Evolutionary conservation across 1,140 invertebrate genomes (phyloP), one percentile per base, ranked within the genome.

Genomic region (Hyposmocoma kahamanoa): DNA sequence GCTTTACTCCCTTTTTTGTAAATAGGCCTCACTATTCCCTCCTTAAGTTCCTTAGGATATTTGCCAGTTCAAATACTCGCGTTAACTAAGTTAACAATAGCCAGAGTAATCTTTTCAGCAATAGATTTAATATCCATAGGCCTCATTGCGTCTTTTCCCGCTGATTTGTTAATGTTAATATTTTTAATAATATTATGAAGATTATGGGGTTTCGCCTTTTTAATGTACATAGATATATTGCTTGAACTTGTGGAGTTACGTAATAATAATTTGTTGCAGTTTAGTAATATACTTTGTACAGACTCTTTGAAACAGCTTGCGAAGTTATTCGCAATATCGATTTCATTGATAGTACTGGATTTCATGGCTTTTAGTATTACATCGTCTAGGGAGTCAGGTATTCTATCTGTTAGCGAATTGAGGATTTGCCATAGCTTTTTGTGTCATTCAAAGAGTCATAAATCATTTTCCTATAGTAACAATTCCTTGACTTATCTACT

Each of bases 341-440:
- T 22, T 21, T 1, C 28, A 26, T 13, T 34, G 3, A 15, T 53
- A 1, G 4, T 32, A 39, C 10, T 21, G 42, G n/a, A n/a, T n/a
- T n/a, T n/a, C n/a, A 52, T 34, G 0, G 50, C 42, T 9, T 42
- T 52, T 22, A 10, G n/a, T 13, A 47, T 42, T 10, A 42, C 39
- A 20, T 47, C 18, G 43, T 53, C 48, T 3, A 43, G 2, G 10
- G 41, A 50, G 1, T 34, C 18, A 6, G 28, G 34, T 11, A 43
- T 43, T 47, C 44, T 47, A 10, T 44, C 50, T 5, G 50, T 42
- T 3, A 47, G 18, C 19, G 18, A 32, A 21, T 53, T 53, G 17
- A 47, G 24, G 6, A 47, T 42, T 42, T 53, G 18, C 50, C 50
- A 47, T 15, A 53, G n/a, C 18, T 42, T 30, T 42, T 24, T 53